Percentiles rank a stretch among this genome's conserved stretches.
These are phyloP conservation scores for Amphipyra berbera DNA, from an alignment of 2,888 invertebrate genomes.

Conservation along the genomic window DNA sequence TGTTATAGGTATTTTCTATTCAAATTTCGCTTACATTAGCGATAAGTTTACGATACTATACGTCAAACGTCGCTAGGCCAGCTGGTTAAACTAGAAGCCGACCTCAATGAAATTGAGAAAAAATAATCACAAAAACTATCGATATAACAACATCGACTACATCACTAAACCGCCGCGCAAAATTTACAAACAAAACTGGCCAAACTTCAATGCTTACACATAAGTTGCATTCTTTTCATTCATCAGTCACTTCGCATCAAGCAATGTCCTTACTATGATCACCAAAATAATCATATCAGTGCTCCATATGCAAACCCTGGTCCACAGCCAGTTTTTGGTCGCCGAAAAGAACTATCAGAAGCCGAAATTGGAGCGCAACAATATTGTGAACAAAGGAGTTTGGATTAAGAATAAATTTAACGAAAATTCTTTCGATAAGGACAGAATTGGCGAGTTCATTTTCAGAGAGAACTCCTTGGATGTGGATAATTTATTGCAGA, in stretches of 20 bases:
- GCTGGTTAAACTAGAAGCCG: too few relatives aligned
- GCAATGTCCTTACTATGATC: constrained; percentile 71
- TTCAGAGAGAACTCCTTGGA: constrained; percentile 76
- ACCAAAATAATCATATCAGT: constrained; percentile 61
- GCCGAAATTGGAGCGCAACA: constrained; percentile 74
- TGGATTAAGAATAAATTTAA: constrained; percentile 69
- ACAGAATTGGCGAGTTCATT: constrained; percentile 67
- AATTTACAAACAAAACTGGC: constrained; percentile 62
- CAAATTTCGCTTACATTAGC: too few relatives aligned
- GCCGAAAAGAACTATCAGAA: constrained; percentile 64
- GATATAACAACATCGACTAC: constrained; percentile 1
- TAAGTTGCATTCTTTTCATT: constrained; percentile 66
- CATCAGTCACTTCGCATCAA: constrained; percentile 35
- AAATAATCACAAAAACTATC: constrained; percentile 65
- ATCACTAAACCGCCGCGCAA: constrained; percentile 46
- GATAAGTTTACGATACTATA: too few relatives aligned
- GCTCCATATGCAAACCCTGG: constrained; percentile 55
- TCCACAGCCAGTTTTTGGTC: constrained; percentile 58
- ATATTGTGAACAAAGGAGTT: constrained; percentile 77
- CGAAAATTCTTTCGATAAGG: constrained; percentile 56
- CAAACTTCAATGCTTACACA: constrained; percentile 61
- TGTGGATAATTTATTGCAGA: constrained; percentile 70
- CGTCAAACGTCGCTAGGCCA: too few relatives aligned
- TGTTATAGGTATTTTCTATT: too few relatives aligned
- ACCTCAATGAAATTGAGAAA: too few relatives aligned